Evolutionary conservation across 2,797 vertebrate genomes (phyloP).

Genomic region (Epinephelus awoara): DNA sequence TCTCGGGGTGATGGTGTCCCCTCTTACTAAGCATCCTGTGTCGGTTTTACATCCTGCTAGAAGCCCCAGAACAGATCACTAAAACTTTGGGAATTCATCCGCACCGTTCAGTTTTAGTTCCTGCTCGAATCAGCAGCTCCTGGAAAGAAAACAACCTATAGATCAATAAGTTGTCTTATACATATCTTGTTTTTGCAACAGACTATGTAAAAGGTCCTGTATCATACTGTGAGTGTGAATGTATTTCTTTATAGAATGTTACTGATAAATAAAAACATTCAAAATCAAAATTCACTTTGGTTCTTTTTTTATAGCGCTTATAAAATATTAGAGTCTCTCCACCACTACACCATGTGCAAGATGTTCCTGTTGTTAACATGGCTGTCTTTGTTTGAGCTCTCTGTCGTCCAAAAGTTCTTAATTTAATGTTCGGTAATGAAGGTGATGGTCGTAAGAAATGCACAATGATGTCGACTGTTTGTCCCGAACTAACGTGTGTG

Average conservation of each 20-base stretch:
- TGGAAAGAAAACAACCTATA: conserved; percentile 55
- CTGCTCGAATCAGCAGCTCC: conserved; percentile 28
- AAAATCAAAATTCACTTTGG: conserved; percentile 76
- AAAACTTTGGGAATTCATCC: conserved; percentile 19
- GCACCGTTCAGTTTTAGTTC: conserved; percentile 33
- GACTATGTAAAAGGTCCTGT: conserved; percentile 81
- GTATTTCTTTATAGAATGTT: conserved; percentile 87
- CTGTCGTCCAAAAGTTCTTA: not conserved
- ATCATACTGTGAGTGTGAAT: conserved; percentile 83
- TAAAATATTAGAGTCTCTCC: conserved; percentile 49
- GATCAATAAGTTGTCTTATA: conserved; percentile 73
- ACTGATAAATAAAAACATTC: conserved; percentile 84
- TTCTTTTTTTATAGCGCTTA: conserved; percentile 69
- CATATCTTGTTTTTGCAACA: conserved; percentile 77
- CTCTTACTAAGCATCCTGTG: not conserved
- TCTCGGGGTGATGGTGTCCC: conserved; percentile 15
- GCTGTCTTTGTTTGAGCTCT: conserved; percentile 77
- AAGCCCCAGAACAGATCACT: conserved; percentile 20
- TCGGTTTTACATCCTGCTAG: conserved; percentile 24
- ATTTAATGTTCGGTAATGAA: not conserved
- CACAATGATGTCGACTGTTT: not conserved
- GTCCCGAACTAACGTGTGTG: not conserved
- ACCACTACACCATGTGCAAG: conserved; percentile 77
- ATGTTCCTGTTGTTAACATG: conserved; percentile 79
- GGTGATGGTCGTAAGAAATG: not conserved